Percentiles rank a stretch among this genome's conserved stretches.
Evolutionary conservation across 2,888 invertebrate species (phyloP).

Genomic region (Aleiodes testaceus): DNA sequence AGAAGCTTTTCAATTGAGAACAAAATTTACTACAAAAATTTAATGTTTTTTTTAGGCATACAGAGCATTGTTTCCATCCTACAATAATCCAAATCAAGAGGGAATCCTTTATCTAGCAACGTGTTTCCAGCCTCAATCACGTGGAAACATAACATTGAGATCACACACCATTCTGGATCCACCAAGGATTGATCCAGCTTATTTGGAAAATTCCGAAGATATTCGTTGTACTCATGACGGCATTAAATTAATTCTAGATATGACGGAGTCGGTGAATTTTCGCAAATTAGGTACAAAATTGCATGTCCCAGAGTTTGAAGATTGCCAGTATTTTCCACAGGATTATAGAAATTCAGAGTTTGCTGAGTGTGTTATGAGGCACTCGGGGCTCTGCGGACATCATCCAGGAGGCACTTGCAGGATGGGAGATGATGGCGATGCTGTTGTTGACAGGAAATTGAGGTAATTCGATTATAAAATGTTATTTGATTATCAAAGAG

Average conservation of each 20-base stretch:
- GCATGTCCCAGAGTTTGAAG: constrained; percentile 79
- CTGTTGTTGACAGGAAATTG: constrained; percentile 81
- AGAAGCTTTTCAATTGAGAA: too few species aligned
- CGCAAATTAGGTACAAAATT: constrained; percentile 77
- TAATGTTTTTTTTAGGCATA: constrained; percentile 74
- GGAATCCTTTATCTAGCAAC: constrained; percentile 81
- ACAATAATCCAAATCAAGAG: constrained; percentile 78
- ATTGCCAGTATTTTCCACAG: constrained; percentile 77
- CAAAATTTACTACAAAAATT: too few species aligned
- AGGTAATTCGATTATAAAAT: constrained; percentile 71
- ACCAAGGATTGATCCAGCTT: constrained; percentile 84
- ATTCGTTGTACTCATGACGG: constrained; percentile 78
- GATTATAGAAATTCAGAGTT: constrained; percentile 74
- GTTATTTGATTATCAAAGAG: neutral
- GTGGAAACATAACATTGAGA: constrained; percentile 79
- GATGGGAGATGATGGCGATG: constrained; percentile 76
- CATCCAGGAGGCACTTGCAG: constrained; percentile 87
- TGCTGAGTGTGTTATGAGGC: constrained; percentile 79
- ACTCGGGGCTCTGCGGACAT: constrained; percentile 81
- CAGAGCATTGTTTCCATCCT: constrained; percentile 79
- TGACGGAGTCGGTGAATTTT: constrained; percentile 77
- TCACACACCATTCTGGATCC: constrained; percentile 76
- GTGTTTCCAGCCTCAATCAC: constrained; percentile 82
- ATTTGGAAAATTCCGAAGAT: constrained; percentile 79
- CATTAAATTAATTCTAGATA: constrained; percentile 76